These are phyloP conservation scores for Nymphicus hollandicus DNA, from an alignment of 2,113 vertebrate species.

Conservation along the genomic window DNA sequence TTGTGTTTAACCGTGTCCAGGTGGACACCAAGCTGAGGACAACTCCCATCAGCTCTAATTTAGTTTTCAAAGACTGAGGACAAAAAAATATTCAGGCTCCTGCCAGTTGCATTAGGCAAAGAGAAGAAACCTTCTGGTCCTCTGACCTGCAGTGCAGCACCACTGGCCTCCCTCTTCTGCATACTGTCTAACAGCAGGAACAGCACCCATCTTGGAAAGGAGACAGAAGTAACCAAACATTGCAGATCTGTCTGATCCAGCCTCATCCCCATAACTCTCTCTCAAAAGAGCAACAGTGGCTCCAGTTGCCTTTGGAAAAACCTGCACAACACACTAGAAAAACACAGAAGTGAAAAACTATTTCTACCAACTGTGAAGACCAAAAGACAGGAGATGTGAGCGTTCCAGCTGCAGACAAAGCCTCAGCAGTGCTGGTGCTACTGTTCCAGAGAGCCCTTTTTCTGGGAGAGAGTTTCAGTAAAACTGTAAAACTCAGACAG, in stretches of 20 bases:
- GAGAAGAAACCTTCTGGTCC: neutral
- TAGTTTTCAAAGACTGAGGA: neutral
- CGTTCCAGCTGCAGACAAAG: neutral
- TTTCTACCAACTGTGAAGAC: neutral
- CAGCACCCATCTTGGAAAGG: neutral
- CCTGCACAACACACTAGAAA: neutral
- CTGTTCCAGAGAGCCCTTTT: neutral
- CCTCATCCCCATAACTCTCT: neutral
- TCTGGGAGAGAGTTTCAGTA: neutral
- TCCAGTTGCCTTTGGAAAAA: neutral
- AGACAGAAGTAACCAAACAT: neutral
- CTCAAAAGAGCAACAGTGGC: neutral
- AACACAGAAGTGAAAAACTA: neutral
- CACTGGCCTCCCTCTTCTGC: neutral
- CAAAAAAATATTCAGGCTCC: neutral
- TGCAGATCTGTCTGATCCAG: neutral
- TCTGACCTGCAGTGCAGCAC: rapidly evolving
- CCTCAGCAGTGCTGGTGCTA: neutral
- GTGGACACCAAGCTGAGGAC: neutral
- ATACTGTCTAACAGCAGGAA: neutral
- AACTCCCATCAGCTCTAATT: neutral
- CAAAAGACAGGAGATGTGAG: neutral
- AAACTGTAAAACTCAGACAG: neutral
- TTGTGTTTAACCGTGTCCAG: neutral
- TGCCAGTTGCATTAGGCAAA: neutral